These are phyloP conservation scores for Chrysolina americana DNA, from an alignment of 2,888 invertebrate genomes.

Conservation along the genomic window DNA sequence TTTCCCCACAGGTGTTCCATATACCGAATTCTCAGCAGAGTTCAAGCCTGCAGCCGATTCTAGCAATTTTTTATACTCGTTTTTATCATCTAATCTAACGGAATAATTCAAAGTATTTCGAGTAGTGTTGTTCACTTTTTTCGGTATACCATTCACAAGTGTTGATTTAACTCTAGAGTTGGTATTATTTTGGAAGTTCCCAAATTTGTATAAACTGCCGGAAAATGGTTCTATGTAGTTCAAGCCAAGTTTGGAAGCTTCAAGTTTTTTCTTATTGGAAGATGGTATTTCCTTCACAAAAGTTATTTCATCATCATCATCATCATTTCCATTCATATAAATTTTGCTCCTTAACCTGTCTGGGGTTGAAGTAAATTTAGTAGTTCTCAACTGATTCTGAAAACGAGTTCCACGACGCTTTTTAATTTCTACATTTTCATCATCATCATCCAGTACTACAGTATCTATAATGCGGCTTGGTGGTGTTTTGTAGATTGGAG, in stretches of 20 bases:
- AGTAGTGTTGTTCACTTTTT: constrained; percentile 7
- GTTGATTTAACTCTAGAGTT: constrained; percentile 40
- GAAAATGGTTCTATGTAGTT: constrained; percentile 37
- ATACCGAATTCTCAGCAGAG: constrained; percentile 53
- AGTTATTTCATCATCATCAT: constrained; percentile 62
- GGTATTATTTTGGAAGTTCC: constrained; percentile 25
- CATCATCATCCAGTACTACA: constrained; percentile 57
- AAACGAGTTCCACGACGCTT: constrained; percentile 13
- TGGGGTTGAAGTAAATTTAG: constrained; percentile 49
- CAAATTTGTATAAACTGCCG: constrained; percentile 19
- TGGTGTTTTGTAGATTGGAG: constrained; percentile 35
- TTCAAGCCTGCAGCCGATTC: constrained; percentile 63
- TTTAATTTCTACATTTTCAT: constrained; percentile 49
- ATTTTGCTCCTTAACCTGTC: constrained; percentile 24
- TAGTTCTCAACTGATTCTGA: constrained; percentile 13
- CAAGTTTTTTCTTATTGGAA: constrained; percentile 52
- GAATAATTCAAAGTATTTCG: constrained; percentile 69
- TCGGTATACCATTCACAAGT: neutral
- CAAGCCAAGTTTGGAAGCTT: constrained; percentile 50
- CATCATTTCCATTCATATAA: constrained; percentile 45
- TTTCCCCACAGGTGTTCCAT: constrained; percentile 59
- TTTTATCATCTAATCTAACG: constrained; percentile 74
- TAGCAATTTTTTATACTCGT: constrained; percentile 73
- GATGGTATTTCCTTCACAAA: constrained; percentile 59
- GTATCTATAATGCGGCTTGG: constrained; percentile 37